A percentile compares a stretch with the other conserved stretches of the same genome.
Evolutionary conservation across 2,113 vertebrate genomes (phyloP).

Genomic region (Ploceus nigricollis): DNA sequence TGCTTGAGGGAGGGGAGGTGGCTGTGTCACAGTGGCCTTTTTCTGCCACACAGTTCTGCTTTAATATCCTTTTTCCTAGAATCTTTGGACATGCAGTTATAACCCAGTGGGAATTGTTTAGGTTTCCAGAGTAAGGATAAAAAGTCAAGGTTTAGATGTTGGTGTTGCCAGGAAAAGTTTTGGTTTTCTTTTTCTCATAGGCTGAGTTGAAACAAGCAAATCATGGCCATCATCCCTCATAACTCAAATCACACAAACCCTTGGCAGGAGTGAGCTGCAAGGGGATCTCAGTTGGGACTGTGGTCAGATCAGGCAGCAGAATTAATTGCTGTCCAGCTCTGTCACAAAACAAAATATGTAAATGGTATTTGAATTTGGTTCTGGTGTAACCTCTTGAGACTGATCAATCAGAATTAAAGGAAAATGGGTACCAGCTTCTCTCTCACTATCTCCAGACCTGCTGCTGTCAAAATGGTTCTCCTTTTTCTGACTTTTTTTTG

Average conservation of each 20-base stretch:
- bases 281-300: background rate
- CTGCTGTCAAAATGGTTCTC: slow-evolving; percentile 19
- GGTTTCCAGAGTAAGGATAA: background rate
- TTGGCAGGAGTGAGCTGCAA: background rate
- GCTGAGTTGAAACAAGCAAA: background rate
- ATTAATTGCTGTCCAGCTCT: background rate
- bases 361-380: slow-evolving; percentile 2
- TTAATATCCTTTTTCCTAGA: background rate
- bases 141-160: background rate
- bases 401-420: slow-evolving; percentile 1
- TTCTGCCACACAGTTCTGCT: background rate
- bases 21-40: no score
- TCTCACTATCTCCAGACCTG: background rate
- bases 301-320: background rate
- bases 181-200: background rate
- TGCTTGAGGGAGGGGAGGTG: background rate
- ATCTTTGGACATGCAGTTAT: background rate
- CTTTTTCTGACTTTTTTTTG: background rate
- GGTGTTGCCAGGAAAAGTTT: background rate
- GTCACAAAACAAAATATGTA: background rate
- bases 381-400: background rate
- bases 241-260: background rate
- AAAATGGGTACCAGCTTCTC: background rate
- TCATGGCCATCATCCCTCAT: background rate
- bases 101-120: background rate